A percentile compares a stretch with the other conserved stretches of the same genome.
phyloP scores from a whole-genome alignment of 2,113 vertebrate genomes.

The Zapornia atra region DNA sequence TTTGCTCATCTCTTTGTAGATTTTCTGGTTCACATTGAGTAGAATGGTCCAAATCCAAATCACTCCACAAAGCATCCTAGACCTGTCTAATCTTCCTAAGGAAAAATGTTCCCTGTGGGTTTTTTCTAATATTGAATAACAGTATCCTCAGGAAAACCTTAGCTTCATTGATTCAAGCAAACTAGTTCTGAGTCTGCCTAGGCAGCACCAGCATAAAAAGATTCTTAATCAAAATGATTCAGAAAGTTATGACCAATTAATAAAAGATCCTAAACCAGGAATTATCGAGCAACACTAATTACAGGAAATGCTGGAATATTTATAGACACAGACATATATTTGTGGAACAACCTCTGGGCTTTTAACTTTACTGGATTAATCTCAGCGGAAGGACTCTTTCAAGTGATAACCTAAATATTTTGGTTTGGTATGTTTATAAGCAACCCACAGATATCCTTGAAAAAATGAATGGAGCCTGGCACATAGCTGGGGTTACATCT shows the following conservation, averaged over 20 bases:
- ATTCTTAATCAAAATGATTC: neutral
- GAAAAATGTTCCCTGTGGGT: neutral
- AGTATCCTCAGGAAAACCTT: neutral
- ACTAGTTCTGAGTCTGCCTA: neutral
- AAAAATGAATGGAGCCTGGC: neutral
- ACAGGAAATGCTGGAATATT: slow-evolving; percentile 24
- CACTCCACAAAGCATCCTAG: neutral
- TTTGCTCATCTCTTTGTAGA: neutral
- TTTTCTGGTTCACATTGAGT: neutral
- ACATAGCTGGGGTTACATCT: neutral
- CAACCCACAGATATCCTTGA: neutral
- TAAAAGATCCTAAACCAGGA: neutral
- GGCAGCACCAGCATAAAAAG: neutral
- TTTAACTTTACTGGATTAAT: neutral
- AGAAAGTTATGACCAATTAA: neutral
- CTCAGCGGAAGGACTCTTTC: neutral
- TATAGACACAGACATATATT: neutral
- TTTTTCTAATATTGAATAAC: neutral
- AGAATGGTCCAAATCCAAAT: neutral
- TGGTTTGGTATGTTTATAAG: neutral
- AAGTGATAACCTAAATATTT: slow-evolving; percentile 20
- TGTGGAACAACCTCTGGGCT: neutral
- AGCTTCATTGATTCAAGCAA: neutral
- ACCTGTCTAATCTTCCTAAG: neutral
- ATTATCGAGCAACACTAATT: neutral